Percentiles rank a stretch among this genome's conserved stretches.
These are phyloP conservation scores for Neodiprion fabricii DNA, from an alignment of 1,140 invertebrate species.

Conservation along the genomic window DNA sequence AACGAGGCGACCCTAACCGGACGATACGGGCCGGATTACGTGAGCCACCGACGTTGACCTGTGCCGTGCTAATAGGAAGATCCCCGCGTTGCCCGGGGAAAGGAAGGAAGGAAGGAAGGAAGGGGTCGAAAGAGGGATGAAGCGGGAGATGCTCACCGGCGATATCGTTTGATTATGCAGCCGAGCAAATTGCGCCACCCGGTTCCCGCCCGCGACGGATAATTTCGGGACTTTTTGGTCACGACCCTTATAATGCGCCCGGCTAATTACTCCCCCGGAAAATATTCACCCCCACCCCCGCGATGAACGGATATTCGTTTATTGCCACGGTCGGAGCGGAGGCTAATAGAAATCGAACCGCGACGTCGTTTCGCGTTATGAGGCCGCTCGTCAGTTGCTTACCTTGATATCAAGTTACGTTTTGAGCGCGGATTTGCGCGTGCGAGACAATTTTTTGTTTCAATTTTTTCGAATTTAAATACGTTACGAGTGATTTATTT, in stretches of 20 bases:
- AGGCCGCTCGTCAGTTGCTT: no score
- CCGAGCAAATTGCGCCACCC: background rate
- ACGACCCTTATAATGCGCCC: background rate
- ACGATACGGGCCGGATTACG: constrained; percentile 6
- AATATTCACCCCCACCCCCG: no score
- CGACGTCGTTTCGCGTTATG: no score
- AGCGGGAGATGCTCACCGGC: background rate
- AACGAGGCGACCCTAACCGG: background rate
- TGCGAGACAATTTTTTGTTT: no score
- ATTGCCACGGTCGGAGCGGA: no score
- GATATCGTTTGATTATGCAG: constrained; percentile 1
- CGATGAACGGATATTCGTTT: no score
- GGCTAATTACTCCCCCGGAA: no score
- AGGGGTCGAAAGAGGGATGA: background rate
- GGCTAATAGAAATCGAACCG: no score
- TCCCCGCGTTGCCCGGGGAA: background rate
- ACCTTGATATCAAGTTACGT: no score
- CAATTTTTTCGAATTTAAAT: no score
- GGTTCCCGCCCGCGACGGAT: background rate
- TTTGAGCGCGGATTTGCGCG: no score
- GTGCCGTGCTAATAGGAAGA: background rate
- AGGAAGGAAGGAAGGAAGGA: background rate
- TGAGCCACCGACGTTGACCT: constrained; percentile 3
- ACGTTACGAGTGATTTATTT: no score
- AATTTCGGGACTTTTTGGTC: background rate